Base-by-base conservation (phyloP, 2,888 invertebrate genomes). In the Octodonta nipae region DNA sequence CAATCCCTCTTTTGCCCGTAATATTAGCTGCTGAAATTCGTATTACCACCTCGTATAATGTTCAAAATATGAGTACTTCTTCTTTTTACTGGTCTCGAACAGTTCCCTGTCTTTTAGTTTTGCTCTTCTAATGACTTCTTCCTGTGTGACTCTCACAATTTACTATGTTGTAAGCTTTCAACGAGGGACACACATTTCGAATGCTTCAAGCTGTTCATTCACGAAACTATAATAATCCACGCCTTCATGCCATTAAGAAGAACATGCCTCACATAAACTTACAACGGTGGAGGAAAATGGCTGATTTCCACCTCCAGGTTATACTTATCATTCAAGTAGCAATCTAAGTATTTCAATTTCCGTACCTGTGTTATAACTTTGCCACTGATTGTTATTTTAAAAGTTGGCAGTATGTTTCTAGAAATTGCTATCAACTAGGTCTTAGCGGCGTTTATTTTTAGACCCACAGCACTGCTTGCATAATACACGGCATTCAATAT, bases 81-180 rank as follows among this genome's bases (percentile, higher is more conserved):
- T 26, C 26, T 26, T 26, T 26, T 26, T 26, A 11, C 5, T 26
- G 26, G 10, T 26, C 26, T 26, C 26, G 10, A 26, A 26, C 26
- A 26, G 26, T 26, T 26, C 12, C 5, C 10, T 26, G 6, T 26
- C 26, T 26, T 10, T 10, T 6, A 26, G 26, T 26, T 26, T 26
- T 26, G 26, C 26, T 26, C 26, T 26, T 26, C 26, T 26, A 26
- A 26, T 26, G 26, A 26, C 12, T 26, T 26, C 10, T 26, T 26
- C 26, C 6, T 26, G 5, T 26, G 5, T 26, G 26, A 26, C 26
- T 26, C 6, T 26, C 6, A 7, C 26, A 6, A 26, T 10, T 10
- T 10, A 26, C 7, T 6, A 17, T 17, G 7, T 17, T 17, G 5
- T 17, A 7, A 6, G 17, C 7, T 6, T 17, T 17, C 12, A 10